Base-by-base conservation (phyloP, 2,113 vertebrate genomes). In the Sprattus sprattus region DNA sequence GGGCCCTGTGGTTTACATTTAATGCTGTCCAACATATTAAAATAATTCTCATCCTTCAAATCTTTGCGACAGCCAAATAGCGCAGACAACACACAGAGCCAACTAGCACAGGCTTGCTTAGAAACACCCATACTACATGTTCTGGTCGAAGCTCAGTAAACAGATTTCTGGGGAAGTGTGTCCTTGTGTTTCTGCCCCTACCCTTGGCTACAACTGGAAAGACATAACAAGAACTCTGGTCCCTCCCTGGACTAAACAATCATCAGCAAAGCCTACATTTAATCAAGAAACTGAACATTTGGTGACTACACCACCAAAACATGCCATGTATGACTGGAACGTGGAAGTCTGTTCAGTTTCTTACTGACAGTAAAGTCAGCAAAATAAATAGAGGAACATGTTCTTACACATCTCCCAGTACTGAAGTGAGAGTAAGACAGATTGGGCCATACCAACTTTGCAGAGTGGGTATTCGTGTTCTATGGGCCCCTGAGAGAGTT, bases 1-100 rank as follows among this genome's bases (percentile, higher is more conserved):
- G n/a, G 60, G 52, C 60, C 39, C 60, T 78, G 71, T 78, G 32
- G 71, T 78, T 78, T 78, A 78, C 71, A 78, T 78, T 78, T 78
- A 78, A 78, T 39, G 71, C 71, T 78, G 71, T 78, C 71, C 28
- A 32, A 78, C 71, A 78, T 44, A 78, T 16, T 10, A 67, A 67
- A 78, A 78, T 39, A 78, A 78, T 15, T 4, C 39, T 39, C 71
- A 78, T 78, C 71, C 71, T 78, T 78, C 71, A 78, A 5, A 32
- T 78, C 28, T 78, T 13, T 78, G 18, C 16, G 71, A 32, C 28
- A 39, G 71, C 13, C 71, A 44, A 39, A 39, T 15, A 78, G 71
- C 10, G 32, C 28, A 32, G 71, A 39, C 8, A 13, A 16, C 71
- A 44, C 28, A 39, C 5, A 15, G 28, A 16, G 15, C 4, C 13